A percentile compares a stretch with the other conserved stretches of the same genome.
Evolutionary conservation across 1,140 invertebrate genomes (phyloP).

Genomic region (Ditylenchus dipsaci): DNA sequence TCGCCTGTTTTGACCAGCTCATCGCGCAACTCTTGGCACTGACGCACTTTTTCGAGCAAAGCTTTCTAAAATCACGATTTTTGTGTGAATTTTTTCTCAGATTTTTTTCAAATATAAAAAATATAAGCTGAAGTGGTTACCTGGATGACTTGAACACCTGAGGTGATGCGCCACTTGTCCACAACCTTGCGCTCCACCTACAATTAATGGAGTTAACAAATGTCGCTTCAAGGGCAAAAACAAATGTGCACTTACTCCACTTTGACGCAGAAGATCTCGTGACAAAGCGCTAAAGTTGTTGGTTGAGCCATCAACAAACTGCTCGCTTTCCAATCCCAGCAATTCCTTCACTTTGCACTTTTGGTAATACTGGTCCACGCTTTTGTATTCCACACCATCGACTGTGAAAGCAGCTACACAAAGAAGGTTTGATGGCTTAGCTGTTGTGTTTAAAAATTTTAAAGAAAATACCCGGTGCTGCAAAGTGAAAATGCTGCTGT

Average conservation of each 20-base stretch:
- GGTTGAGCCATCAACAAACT: conserved; percentile 34
- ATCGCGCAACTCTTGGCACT: conserved; percentile 28
- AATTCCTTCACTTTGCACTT: conserved; percentile 42
- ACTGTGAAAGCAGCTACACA: conserved; percentile 37
- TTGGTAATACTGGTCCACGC: conserved; percentile 47
- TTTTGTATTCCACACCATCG: conserved; percentile 34
- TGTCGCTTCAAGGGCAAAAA: no score
- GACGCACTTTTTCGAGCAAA: conserved; percentile 36
- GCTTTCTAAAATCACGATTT: conserved; percentile 28
- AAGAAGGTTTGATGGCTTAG: neutral
- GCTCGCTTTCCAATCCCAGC: conserved; percentile 26
- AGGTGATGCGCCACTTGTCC: conserved; percentile 37
- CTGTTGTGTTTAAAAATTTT: conserved; percentile 12
- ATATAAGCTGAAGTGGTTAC: neutral
- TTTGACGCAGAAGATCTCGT: conserved; percentile 27
- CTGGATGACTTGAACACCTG: conserved; percentile 38
- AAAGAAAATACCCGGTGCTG: conserved; percentile 22
- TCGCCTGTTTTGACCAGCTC: conserved; percentile 35
- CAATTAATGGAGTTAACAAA: no score
- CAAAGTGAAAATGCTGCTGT: conserved; percentile 25
- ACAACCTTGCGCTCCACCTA: conserved; percentile 28
- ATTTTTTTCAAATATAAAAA: neutral
- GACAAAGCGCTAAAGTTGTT: conserved; percentile 35
- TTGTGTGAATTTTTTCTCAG: neutral
- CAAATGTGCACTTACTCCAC: conserved; percentile 7